Conservation (phyloP, 2,113 vertebrate genomes). For the Phaethornis superciliosus region DNA sequence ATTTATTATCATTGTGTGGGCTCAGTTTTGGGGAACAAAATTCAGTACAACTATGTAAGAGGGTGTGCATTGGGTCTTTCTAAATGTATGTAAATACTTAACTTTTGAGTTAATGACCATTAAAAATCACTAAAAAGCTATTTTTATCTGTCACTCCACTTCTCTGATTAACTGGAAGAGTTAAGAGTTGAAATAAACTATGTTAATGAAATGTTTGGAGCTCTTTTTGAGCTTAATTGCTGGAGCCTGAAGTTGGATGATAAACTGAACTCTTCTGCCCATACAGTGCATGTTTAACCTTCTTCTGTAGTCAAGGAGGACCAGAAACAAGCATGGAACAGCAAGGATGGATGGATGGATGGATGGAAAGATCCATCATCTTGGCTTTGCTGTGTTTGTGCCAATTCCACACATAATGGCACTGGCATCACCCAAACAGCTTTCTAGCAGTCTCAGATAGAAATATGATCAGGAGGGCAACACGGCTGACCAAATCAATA, state of each 20-base stretch:
- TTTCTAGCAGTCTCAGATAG: not conserved
- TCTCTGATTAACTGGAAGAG: not conserved
- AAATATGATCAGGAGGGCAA: not conserved
- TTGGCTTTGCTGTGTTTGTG: not conserved
- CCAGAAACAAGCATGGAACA: not conserved
- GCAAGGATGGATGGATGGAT: not conserved
- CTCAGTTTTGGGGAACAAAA: not conserved
- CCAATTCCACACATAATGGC: not conserved
- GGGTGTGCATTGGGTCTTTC: not conserved
- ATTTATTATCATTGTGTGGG: not conserved
- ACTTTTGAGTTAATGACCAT: not conserved
- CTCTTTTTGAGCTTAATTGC: not conserved
- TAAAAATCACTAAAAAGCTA: too few relatives aligned
- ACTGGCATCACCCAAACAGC: fast-evolving
- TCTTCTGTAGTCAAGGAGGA: not conserved
- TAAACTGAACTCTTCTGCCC: not conserved
- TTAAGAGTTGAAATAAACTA: not conserved
- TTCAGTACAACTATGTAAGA: not conserved
- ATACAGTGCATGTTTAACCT: not conserved
- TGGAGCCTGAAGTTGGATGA: not conserved
- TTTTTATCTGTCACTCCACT: too few relatives aligned
- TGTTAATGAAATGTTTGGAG: not conserved
- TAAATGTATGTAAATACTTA: not conserved
- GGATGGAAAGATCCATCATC: not conserved
- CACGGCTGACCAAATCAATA: not conserved